A percentile compares a stretch with the other conserved stretches of the same genome.
phyloP scores from a whole-genome alignment of 2,888 invertebrate species.

The Cataglyphis albicans region DNA sequence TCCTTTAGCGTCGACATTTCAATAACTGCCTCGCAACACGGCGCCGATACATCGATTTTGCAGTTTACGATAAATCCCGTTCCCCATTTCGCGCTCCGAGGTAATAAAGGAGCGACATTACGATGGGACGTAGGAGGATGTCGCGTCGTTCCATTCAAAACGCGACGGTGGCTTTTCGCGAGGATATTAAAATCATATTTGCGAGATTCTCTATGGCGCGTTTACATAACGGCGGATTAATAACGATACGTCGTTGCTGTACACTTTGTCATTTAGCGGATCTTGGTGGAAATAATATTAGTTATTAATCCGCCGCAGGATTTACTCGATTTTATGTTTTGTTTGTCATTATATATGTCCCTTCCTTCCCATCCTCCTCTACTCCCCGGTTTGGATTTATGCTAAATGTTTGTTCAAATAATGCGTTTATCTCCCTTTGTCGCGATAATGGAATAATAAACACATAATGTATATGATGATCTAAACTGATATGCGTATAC shows the following conservation, averaged over 20 bases:
- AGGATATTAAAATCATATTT: constrained; percentile 56
- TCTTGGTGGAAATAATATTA: constrained; percentile 38
- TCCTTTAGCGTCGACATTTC: constrained; percentile 36
- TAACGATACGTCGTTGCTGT: constrained; percentile 42
- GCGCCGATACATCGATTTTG: constrained; percentile 48
- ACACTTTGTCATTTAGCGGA: constrained; percentile 39
- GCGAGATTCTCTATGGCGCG: constrained; percentile 34
- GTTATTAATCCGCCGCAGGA: constrained; percentile 31
- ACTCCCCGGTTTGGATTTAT: constrained; percentile 3
- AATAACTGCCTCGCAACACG: constrained; percentile 46
- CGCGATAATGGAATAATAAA: constrained; percentile 21
- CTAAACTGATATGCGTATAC: constrained; percentile 1
- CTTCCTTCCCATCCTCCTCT: not conserved
- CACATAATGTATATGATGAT: not conserved
- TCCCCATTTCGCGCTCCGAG: constrained; percentile 19
- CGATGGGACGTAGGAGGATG: constrained; percentile 6
- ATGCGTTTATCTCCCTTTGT: constrained; percentile 22
- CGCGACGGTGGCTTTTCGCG: constrained; percentile 33
- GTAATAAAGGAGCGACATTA: constrained; percentile 56
- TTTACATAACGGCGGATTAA: constrained; percentile 50
- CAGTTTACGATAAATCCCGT: constrained; percentile 54
- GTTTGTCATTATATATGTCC: constrained; percentile 4
- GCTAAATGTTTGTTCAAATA: constrained; percentile 42
- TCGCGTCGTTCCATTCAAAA: constrained; percentile 35
- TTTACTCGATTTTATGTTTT: constrained; percentile 27